Percentiles rank a stretch among this genome's conserved stretches.
phyloP scores from a whole-genome alignment of 2,888 invertebrate species.

The Cordilura impudica region DNA sequence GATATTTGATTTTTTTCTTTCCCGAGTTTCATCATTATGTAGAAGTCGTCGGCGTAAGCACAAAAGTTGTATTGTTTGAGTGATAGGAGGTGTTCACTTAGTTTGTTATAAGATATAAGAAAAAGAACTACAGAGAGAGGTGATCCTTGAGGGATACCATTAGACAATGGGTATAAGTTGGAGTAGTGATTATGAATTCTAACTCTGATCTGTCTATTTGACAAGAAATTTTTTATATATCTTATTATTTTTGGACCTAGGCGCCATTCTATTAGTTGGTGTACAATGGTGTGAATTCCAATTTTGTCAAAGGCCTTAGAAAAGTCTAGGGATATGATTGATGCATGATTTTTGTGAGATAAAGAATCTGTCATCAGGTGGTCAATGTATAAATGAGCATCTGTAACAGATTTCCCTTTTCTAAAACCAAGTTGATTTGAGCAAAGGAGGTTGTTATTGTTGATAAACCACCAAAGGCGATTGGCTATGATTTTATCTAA shows the following conservation, averaged over 20 bases:
- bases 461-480: too few relatives aligned
- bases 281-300: too few relatives aligned
- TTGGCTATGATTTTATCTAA: too few relatives aligned
- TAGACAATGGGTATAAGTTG: background rate
- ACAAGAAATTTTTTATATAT: slow-evolving; percentile 16
- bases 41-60: slow-evolving; percentile 60
- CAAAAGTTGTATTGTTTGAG: slow-evolving; percentile 38
- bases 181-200: slow-evolving; percentile 1
- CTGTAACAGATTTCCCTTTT: too few relatives aligned
- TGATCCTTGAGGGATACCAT: too few relatives aligned
- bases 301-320: slow-evolving; percentile 52
- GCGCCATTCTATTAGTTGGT: slow-evolving; percentile 12
- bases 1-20: slow-evolving; percentile 38
- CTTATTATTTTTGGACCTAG: slow-evolving; percentile 12
- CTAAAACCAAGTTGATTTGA: too few relatives aligned
- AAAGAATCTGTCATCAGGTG: too few relatives aligned
- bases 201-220: slow-evolving; percentile 26
- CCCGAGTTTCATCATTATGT: slow-evolving; percentile 36
- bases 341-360: too few relatives aligned
- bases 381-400: too few relatives aligned
- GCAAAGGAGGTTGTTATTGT: too few relatives aligned
- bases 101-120: too few relatives aligned
- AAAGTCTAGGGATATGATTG: slow-evolving; percentile 43
- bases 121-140: slow-evolving; percentile 43
- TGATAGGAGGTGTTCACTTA: background rate